Base-by-base conservation (phyloP, 30 jellyfish, hydroid and myxozoan species). In the Hydractinia echinata region DNA sequence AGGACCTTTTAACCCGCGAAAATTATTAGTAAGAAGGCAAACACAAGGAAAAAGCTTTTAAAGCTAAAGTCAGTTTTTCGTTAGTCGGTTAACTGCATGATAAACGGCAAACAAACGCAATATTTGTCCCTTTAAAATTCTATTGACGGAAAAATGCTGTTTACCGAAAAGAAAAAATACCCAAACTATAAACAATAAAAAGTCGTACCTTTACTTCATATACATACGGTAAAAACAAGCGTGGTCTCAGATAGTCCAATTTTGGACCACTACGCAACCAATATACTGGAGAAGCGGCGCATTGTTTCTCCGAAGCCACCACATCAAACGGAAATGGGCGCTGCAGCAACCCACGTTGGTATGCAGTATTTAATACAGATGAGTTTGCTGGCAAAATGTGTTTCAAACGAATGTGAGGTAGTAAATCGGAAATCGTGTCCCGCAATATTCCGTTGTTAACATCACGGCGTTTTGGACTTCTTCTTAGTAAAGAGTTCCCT, bases 391-490 rank as follows among this genome's bases (percentile, higher is more conserved):
- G 96, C 11, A 92, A 77, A 50, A 92, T 87, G 58, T 92, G 98
- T 53, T 81, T 67, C 14, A 84, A 50, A 51, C 98, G 89, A 16
- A 92, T 79, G 61, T 55, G 81, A 55, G 85, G 95, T 20, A 87
- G 89, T 30, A 87, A 71, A 66, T 81, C 94, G 8, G 69, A 21
- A 44, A 92, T 82, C 10, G 92, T 88, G 49, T 82, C 94, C 51
- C 76, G 79, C 44, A 92, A 79, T n/a, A 68, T 88, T 19, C 68
- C 95, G 55, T 92, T 92, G 70, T 89, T 83, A 30, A 87, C 66
- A 61, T 92, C 96, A 16, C 94, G 81, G 54, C 98, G 90, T 60
- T 87, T 92, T 15, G 96, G 98, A 70, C 96, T 86, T 66, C 96
- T 87, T 21, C 96, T 85, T 20, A 83, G 94, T 44, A 92, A 79